These are phyloP conservation scores for Toxotes lorentzi DNA, from an alignment of 2,797 vertebrate species.

Conservation along the genomic window DNA sequence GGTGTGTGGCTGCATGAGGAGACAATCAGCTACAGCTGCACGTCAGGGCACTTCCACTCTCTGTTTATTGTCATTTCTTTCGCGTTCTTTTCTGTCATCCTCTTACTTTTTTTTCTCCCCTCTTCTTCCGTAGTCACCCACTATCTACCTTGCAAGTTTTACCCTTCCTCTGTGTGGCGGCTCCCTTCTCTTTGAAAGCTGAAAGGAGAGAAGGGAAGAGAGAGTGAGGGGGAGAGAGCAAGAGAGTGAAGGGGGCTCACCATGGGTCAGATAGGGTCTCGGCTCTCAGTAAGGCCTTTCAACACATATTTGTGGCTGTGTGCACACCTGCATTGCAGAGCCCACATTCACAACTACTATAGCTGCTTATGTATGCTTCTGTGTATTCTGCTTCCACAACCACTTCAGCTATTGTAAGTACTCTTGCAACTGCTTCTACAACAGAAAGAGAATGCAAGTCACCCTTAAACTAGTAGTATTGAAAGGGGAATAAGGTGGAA, in stretches of 20 bases:
- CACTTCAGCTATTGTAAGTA: neutral
- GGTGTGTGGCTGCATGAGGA: constrained; percentile 70
- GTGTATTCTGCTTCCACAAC: constrained; percentile 11
- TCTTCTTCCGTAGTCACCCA: constrained; percentile 5
- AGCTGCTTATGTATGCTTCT: constrained; percentile 22
- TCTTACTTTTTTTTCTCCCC: neutral
- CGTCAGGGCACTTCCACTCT: constrained; percentile 88
- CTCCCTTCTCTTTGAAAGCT: constrained; percentile 46
- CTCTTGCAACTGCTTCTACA: constrained; percentile 1
- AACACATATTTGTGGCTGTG: constrained; percentile 75
- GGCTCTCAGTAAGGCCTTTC: constrained; percentile 77
- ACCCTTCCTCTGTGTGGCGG: constrained; percentile 46
- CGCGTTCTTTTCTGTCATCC: constrained; percentile 25
- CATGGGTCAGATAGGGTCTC: constrained; percentile 77
- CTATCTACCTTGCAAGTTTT: constrained; percentile 39
- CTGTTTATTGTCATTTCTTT: constrained; percentile 75
- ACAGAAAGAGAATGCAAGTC: neutral
- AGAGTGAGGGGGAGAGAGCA: constrained; percentile 14
- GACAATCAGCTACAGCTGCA: constrained; percentile 93
- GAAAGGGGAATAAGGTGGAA: neutral
- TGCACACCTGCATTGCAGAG: constrained; percentile 75
- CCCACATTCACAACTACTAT: constrained; percentile 47
- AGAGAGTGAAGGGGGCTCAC: constrained; percentile 40
- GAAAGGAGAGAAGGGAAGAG: constrained; percentile 37
- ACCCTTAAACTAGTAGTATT: neutral